Evolutionary conservation across 2,888 invertebrate genomes (phyloP).

Genomic region (Lasiommata megera): DNA sequence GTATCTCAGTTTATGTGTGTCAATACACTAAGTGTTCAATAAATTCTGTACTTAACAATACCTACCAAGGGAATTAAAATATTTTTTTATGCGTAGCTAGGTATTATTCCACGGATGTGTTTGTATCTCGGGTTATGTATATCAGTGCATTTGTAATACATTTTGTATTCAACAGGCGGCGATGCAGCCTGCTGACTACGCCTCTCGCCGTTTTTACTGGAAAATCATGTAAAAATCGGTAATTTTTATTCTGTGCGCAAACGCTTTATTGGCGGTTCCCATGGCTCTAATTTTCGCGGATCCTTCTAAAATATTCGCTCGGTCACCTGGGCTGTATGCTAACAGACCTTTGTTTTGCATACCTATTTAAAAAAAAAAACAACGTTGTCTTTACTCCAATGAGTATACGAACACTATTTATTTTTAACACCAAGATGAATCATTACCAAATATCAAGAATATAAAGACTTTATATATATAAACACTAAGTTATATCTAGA

Average conservation of each 20-base stretch:
- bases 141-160: slow-evolving; percentile 66
- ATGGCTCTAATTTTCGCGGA: slow-evolving; percentile 76
- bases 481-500: too few relatives aligned
- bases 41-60: too few relatives aligned
- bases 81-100: too few relatives aligned
- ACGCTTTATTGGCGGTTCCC: slow-evolving; percentile 74
- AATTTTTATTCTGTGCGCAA: slow-evolving; percentile 74
- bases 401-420: too few relatives aligned
- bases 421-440: too few relatives aligned
- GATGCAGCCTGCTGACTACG: slow-evolving; percentile 60
- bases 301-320: slow-evolving; percentile 46
- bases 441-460: too few relatives aligned
- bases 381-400: not conserved
- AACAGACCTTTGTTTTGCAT: slow-evolving; percentile 12
- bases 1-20: too few relatives aligned
- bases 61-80: too few relatives aligned
- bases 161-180: slow-evolving; percentile 72
- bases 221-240: slow-evolving; percentile 76
- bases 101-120: too few relatives aligned
- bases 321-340: slow-evolving; percentile 21
- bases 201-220: slow-evolving; percentile 73
- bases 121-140: not conserved
- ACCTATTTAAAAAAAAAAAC: not conserved
- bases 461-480: too few relatives aligned
- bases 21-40: too few relatives aligned